These are phyloP conservation scores for Escarpia spicata DNA, from an alignment of 2,888 invertebrate species.

Conservation along the genomic window DNA sequence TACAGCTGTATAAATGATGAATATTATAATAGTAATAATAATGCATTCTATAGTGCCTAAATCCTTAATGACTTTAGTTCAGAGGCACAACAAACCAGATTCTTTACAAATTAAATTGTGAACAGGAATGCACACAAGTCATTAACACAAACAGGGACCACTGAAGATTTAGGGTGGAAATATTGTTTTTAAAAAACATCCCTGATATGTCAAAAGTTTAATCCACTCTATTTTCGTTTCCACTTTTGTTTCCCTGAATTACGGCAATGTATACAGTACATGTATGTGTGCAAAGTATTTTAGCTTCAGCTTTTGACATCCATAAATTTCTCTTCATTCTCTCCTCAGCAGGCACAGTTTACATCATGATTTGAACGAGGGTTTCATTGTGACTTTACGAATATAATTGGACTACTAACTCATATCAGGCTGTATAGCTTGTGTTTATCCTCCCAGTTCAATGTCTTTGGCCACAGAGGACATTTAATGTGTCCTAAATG, in stretches of 20 bases:
- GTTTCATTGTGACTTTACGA: background rate
- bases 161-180: no score
- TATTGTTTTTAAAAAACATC: no score
- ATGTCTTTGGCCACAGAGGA: background rate
- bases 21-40: no score
- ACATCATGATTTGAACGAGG: background rate
- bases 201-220: no score
- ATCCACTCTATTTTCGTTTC: no score
- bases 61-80: no score
- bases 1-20: no score
- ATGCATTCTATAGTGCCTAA: no score
- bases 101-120: no score
- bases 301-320: background rate
- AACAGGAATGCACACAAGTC: no score
- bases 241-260: background rate
- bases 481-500: background rate
- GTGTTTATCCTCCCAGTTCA: background rate
- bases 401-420: background rate
- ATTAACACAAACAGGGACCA: no score
- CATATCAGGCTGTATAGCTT: background rate
- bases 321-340: background rate
- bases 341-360: background rate
- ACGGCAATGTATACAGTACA: background rate
- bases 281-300: background rate
- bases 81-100: no score